Percentiles rank a stretch among this genome's conserved stretches.
These are phyloP conservation scores for Chloroceryle aenea DNA, from an alignment of 2,113 vertebrate species.

Conservation along the genomic window DNA sequence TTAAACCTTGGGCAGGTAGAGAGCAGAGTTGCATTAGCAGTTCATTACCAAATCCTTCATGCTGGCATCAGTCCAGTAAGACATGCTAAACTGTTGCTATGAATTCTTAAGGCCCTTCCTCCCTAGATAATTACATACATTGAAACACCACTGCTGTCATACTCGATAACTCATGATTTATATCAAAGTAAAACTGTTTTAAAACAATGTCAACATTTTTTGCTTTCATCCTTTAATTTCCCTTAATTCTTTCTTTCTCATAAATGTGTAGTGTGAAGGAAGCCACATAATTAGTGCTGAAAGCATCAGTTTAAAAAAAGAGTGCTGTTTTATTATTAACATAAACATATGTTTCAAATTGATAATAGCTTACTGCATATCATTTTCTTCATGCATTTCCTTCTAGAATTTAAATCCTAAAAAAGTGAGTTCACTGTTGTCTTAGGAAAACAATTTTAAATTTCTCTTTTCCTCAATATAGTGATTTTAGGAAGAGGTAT, in stretches of 20 bases:
- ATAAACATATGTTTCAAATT: background rate
- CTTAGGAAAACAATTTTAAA: background rate
- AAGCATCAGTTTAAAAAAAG: background rate
- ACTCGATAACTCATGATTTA: background rate
- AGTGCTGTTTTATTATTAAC: background rate
- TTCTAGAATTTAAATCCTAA: background rate
- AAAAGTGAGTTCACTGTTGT: background rate
- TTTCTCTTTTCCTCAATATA: background rate
- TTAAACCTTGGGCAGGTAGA: conserved; percentile 18
- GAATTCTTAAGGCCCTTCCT: conserved; percentile 5
- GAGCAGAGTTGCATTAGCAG: background rate
- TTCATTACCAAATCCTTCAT: conserved; percentile 43
- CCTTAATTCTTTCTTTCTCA: background rate
- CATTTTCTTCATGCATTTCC: background rate
- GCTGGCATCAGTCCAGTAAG: background rate
- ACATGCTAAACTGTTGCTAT: background rate
- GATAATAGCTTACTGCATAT: background rate
- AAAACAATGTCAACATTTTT: conserved; percentile 2
- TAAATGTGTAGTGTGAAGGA: background rate
- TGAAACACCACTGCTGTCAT: background rate
- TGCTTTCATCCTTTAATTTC: conserved; percentile 1
- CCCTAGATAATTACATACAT: background rate
- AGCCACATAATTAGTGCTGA: background rate
- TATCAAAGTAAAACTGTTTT: background rate
- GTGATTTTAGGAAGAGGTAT: background rate